Evolutionary conservation across 2,113 vertebrate species (phyloP), one percentile per base, ranked within the genome.

Genomic region (Rhynchopsitta pachyrhyncha): DNA sequence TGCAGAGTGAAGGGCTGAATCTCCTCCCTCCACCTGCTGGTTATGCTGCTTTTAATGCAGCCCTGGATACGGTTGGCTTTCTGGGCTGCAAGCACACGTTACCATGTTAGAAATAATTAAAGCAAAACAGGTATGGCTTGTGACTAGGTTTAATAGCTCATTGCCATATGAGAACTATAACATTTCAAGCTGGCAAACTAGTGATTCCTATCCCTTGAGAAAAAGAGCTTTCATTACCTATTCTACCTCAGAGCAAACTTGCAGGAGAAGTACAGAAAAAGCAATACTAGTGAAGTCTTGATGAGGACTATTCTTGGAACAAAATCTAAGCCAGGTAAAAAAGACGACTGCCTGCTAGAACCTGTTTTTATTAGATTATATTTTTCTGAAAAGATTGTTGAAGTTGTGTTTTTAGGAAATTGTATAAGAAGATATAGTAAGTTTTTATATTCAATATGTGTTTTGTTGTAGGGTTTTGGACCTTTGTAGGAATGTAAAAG

Each of bases 401-500:
- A 75, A 78, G 6, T 41, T 86, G 1, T 24, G 9, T 37, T 59
- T 52, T 85, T 59, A 28, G 29, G 28, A 71, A 41, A 3, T 10
- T 82, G 19, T 74, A n/a, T 77, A 74, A 92, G 90, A 88, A 52
- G 8, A 25, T 22, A 17, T 42, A 29, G 4, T 37, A 39, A 93
- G 59, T 28, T 42, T 76, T 71, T 59, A 25, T 91, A 22, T 78
- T 88, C 57, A 68, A 35, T 74, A 15, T 75, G 28, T 90, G 74
- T 90, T 97, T 73, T 95, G 46, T 97, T 97, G 28, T 95, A 99
- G 99, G 95, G 99, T 99, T 97, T 96, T 99, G 97, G 99, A 99
- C 97, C 98, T 99, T 85, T 99, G 99, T 97, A 98, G 98, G 94
- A 99, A 99, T 80, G 99, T 99, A 28, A 99, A 99, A 93, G 99